Evolutionary conservation across 2,888 invertebrate genomes (phyloP).

Genomic region (Galeruca laticollis): DNA sequence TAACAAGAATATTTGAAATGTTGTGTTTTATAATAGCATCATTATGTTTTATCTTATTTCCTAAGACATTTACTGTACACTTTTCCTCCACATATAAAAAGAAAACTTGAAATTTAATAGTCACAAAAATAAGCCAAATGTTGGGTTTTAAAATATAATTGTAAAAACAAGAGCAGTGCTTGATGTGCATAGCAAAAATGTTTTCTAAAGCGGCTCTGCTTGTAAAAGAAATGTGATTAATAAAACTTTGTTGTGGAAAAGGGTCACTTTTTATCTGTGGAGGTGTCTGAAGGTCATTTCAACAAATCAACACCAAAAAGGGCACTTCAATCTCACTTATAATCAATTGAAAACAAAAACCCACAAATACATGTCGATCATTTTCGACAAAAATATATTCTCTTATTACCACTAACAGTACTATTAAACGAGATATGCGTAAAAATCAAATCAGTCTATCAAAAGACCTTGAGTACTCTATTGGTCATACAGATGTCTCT

Average conservation of each 20-base stretch:
- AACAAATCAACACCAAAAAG: constrained; percentile 30
- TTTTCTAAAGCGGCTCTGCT: too few relatives aligned
- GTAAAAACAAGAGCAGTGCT: too few relatives aligned
- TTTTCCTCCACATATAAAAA: not conserved
- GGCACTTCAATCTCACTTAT: constrained; percentile 40
- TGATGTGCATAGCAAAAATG: too few relatives aligned
- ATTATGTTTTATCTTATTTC: not conserved
- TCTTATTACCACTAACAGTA: not conserved
- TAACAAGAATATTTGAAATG: too few relatives aligned
- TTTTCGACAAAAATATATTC: constrained; percentile 22
- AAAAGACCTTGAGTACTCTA: constrained; percentile 57
- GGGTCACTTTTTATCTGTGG: not conserved
- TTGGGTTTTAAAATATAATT: too few relatives aligned
- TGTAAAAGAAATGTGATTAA: too few relatives aligned
- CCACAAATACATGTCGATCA: constrained; percentile 21
- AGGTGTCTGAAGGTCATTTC: not conserved
- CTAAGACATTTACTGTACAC: not conserved
- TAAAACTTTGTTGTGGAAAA: too few relatives aligned
- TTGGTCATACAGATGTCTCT: constrained; percentile 93
- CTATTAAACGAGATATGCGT: constrained; percentile 27
- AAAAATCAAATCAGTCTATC: constrained; percentile 62
- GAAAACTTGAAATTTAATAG: too few relatives aligned
- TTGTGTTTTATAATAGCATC: too few relatives aligned
- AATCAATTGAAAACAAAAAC: constrained; percentile 25
- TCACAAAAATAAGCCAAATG: too few relatives aligned